Evolutionary conservation across 2,888 invertebrate species (phyloP), one percentile per base, ranked within the genome.

Genomic region (Clistopyga incitator): DNA sequence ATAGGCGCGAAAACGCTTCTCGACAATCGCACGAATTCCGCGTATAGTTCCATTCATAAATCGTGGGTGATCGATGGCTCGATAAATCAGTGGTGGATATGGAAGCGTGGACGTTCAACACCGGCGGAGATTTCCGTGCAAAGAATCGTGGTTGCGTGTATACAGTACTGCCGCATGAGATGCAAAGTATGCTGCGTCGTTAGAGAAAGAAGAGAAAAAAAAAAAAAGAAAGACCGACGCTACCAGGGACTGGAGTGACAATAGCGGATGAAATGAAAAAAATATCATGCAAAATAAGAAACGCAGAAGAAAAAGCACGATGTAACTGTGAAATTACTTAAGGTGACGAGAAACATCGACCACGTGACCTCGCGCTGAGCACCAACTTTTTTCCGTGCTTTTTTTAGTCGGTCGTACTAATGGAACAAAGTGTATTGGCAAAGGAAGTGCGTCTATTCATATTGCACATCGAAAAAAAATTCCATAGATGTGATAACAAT

Each of bases 41-140:
- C 72, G 78, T 77, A 77, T 72, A 59, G 78, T 65, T 80, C 72
- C 85, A 85, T 85, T 85, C 85, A 85, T 78, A 82, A 82, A 82
- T 85, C 72, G 77, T 42, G 45, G 25, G 47, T 77, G 80, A 85
- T 85, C 84, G 79, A 77, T 77, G 77, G 72, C 56, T 80, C 77
- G 84, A 85, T 85, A 85, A 82, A 79, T 82, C 82, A 74, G 61
- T 45, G 75, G 71, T 59, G 77, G 54, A 71, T 71, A 47, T 74
- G 52, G 45, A 77, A 54, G 61, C 75, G 76, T 56, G 34, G 67
- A 82, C 77, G 80, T 71, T 34, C 64, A 67, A 38, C 75, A 65
- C 29, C 71, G 29, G 23, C 52, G 23, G 54, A 76, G 61, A 75
- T 50, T 45, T 25, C 42, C 56, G 65, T 72, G 65, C 78, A 18